phyloP scores from a whole-genome alignment of 2,888 invertebrate genomes.

The Lasioglossum villosulum region DNA sequence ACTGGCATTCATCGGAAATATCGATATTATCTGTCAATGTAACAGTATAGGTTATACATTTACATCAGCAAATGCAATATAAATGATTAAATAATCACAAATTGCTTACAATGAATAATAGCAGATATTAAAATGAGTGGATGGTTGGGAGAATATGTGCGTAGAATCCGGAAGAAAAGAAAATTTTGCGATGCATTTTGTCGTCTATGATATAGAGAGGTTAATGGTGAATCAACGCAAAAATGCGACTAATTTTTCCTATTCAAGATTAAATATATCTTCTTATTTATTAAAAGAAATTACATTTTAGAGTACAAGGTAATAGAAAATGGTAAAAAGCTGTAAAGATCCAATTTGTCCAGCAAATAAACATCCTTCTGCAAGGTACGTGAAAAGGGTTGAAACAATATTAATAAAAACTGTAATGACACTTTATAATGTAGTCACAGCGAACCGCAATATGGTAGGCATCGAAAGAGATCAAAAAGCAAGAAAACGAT shows the following conservation, averaged over 20 bases:
- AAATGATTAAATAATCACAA: not conserved
- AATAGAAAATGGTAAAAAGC: constrained; percentile 52
- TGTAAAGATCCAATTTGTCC: constrained; percentile 57
- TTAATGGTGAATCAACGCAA: constrained; percentile 28
- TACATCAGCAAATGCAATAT: not conserved
- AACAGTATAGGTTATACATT: constrained; percentile 37
- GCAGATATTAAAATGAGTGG: constrained; percentile 22
- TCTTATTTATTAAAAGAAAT: not conserved
- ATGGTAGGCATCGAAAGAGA: not conserved
- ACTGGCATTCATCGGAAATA: constrained; percentile 28
- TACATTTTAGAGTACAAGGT: not conserved
- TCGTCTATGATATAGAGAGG: constrained; percentile 2
- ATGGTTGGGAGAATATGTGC: constrained; percentile 14
- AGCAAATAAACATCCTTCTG: constrained; percentile 14
- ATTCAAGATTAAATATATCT: not conserved
- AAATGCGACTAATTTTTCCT: not conserved
- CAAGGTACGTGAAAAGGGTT: constrained; percentile 31
- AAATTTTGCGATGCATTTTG: constrained; percentile 15
- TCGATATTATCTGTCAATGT: constrained; percentile 35
- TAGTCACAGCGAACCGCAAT: not conserved
- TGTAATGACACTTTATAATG: not conserved
- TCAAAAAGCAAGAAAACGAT: constrained; percentile 2
- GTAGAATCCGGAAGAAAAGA: constrained; percentile 25
- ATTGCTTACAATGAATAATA: not conserved
- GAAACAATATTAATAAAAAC: not conserved